A percentile compares a stretch with the other conserved stretches of the same genome.
phyloP scores from a whole-genome alignment of 2,797 vertebrate genomes.

The Parotocinclus haroldoi region DNA sequence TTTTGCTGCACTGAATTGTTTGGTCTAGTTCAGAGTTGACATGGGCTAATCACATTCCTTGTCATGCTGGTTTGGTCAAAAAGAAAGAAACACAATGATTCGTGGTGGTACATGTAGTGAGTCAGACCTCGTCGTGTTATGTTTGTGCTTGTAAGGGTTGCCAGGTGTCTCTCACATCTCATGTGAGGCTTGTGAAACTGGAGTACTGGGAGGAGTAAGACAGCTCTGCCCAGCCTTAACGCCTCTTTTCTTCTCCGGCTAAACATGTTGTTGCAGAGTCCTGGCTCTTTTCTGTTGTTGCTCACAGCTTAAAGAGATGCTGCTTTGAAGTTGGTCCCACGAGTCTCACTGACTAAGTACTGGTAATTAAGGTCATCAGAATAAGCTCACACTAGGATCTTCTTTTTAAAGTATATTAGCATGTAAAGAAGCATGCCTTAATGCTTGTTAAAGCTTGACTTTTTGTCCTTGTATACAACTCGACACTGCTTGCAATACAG shows the following conservation, averaged over 20 bases:
- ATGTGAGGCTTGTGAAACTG: conserved; percentile 29
- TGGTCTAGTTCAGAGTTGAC: conserved; percentile 4
- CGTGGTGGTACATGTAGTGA: conserved; percentile 13
- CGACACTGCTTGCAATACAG: no score
- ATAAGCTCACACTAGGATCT: not conserved
- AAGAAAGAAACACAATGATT: not conserved
- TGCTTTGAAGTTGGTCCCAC: conserved; percentile 34
- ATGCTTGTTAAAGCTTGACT: conserved; percentile 16
- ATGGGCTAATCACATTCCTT: no score
- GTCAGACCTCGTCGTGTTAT: conserved; percentile 20
- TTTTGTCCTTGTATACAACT: not conserved
- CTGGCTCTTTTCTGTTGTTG: conserved; percentile 34
- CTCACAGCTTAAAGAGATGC: conserved; percentile 45
- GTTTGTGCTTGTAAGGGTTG: conserved; percentile 36
- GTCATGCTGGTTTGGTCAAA: no score
- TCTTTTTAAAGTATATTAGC: not conserved
- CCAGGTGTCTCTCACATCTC: conserved; percentile 40
- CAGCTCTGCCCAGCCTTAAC: conserved; percentile 45
- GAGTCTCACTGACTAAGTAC: conserved; percentile 37
- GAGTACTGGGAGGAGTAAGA: conserved; percentile 50
- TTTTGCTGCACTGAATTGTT: conserved; percentile 23
- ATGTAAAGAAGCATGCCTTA: conserved; percentile 1
- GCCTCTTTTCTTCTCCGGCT: conserved; percentile 40
- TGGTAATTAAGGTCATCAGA: conserved; percentile 22
- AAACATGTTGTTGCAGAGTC: conserved; percentile 23